Percentiles rank a stretch among this genome's conserved stretches.
Evolutionary conservation across 92 coral and sea anemone species (phyloP).

Genomic region (Epizoanthus stellaris): DNA sequence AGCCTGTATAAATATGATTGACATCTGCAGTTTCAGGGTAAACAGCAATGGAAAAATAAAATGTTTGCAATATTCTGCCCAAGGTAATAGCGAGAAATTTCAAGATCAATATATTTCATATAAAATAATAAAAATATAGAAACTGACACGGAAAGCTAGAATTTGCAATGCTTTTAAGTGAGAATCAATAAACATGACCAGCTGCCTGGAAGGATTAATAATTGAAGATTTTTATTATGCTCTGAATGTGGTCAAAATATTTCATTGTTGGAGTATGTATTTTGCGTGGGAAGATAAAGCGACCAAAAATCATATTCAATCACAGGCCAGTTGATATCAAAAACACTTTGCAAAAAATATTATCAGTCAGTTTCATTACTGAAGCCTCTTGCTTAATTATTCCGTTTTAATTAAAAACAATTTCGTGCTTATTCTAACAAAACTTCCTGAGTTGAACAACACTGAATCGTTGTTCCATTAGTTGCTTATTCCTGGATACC

Average conservation of each 20-base stretch:
- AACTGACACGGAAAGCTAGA: neutral
- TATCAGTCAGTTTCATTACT: neutral
- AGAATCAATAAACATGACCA: slow-evolving; percentile 12
- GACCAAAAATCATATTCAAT: neutral
- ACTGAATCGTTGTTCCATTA: neutral
- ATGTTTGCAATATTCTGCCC: too few relatives aligned
- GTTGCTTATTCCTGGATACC: neutral
- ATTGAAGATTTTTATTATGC: slow-evolving; percentile 53
- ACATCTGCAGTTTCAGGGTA: too few relatives aligned
- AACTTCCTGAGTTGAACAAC: neutral
- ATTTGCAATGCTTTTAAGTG: neutral
- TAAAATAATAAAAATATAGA: neutral
- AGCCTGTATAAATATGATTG: too few relatives aligned
- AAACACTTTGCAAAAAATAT: neutral
- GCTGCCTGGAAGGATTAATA: slow-evolving; percentile 45
- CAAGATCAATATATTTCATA: too few relatives aligned
- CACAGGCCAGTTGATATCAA: slow-evolving; percentile 21
- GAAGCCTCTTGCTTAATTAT: neutral
- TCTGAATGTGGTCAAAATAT: slow-evolving; percentile 23
- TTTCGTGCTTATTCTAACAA: neutral
- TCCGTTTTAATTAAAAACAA: neutral
- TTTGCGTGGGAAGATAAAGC: slow-evolving; percentile 58
- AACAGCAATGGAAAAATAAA: too few relatives aligned
- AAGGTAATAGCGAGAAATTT: too few relatives aligned
- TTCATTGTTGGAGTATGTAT: slow-evolving; percentile 50